A percentile compares a stretch with the other conserved stretches of the same genome.
Evolutionary conservation across 2,888 invertebrate species (phyloP).

Genomic region (Ceriagrion tenellum): DNA sequence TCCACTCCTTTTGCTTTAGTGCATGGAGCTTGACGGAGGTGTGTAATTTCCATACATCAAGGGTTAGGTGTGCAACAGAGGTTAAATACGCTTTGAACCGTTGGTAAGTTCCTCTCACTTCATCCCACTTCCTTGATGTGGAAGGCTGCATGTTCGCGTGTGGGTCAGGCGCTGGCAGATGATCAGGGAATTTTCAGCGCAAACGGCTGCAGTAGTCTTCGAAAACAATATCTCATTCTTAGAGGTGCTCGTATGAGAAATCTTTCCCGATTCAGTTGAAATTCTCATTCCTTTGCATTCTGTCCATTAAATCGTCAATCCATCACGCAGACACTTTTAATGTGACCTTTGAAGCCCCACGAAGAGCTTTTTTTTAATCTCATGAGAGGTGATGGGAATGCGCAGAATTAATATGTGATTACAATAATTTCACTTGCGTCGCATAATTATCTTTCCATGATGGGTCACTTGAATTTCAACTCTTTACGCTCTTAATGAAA

Average conservation of each 20-base stretch:
- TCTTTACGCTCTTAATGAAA: no score
- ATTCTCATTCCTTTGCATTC: not conserved
- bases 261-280: not conserved
- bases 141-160: not conserved
- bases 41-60: slow-evolving; percentile 8
- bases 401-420: not conserved
- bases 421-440: not conserved
- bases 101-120: not conserved
- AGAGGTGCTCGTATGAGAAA: not conserved
- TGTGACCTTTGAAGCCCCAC: not conserved
- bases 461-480: no score
- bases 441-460: no score
- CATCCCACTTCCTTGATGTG: not conserved
- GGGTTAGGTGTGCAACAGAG: not conserved
- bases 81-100: slow-evolving; percentile 7
- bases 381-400: not conserved
- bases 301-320: not conserved
- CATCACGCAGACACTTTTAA: not conserved
- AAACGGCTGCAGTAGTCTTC: not conserved
- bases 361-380: not conserved
- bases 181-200: not conserved
- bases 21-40: not conserved
- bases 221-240: not conserved
- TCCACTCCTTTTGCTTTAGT: not conserved
- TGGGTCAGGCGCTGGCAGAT: not conserved